phyloP scores from a whole-genome alignment of 1,140 invertebrate species.

The Penaeus chinensis region DNA sequence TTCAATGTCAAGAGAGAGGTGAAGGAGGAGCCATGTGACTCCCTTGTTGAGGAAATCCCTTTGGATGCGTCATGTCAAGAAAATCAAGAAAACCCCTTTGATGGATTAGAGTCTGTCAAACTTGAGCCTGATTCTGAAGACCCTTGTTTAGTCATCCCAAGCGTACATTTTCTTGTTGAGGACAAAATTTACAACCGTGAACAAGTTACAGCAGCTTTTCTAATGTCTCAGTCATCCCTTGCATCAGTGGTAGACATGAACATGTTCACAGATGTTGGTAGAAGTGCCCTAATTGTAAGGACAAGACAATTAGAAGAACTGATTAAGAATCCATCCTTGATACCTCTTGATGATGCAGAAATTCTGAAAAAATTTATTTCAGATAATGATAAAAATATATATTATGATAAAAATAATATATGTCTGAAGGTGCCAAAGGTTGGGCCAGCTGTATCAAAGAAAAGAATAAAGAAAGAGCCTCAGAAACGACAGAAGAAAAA shows the following conservation, averaged over 20 bases:
- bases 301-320: conserved; percentile 35
- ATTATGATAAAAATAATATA: conserved; percentile 8
- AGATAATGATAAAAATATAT: conserved; percentile 33
- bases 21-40: conserved; percentile 40
- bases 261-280: conserved; percentile 44
- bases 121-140: conserved; percentile 17
- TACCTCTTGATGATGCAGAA: conserved; percentile 38
- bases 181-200: conserved; percentile 42
- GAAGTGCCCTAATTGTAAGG: conserved; percentile 13
- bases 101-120: conserved; percentile 27
- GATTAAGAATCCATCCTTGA: conserved; percentile 8
- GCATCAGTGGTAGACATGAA: conserved; percentile 37
- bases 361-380: conserved; percentile 40
- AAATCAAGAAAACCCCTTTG: neutral
- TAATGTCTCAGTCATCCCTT: conserved; percentile 52
- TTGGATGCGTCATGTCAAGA: too few relatives aligned
- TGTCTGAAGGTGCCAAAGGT: neutral
- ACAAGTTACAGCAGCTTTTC: conserved; percentile 40
- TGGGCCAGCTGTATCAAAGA: neutral
- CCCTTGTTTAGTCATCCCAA: conserved; percentile 14
- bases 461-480: neutral
- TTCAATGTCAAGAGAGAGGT: conserved; percentile 42
- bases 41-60: too few relatives aligned
- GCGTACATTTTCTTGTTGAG: conserved; percentile 36
- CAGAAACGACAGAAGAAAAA: neutral